Base-by-base conservation (phyloP, 2,113 vertebrate genomes). In the Girardinichthys multiradiatus region DNA sequence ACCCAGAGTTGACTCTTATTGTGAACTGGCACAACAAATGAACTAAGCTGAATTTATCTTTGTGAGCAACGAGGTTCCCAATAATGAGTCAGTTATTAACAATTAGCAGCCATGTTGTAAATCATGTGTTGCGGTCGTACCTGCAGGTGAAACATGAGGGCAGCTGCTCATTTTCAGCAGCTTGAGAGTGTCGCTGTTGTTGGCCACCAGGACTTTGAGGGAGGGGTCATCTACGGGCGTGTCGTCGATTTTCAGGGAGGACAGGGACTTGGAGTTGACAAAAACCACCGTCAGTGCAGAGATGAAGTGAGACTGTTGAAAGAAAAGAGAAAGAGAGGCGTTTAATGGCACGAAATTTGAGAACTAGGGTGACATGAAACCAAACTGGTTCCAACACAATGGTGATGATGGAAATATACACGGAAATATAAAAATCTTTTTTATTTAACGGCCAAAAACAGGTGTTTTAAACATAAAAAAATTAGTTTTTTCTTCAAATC, bases 111-210 rank as follows among this genome's bases (percentile, higher is more conserved):
- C 17, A 21, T 33, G 10, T 7, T 4, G 12, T n/a, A 62, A 4
- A 33, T 21, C 21, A 26, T 62, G 29, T 21, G 21, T 62, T 10
- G 31, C 6, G 26, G 17, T 54, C 9, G 48, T 66, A 93, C 93
- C 92, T 92, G 92, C 92, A 71, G 91, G 93, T 28, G 92, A 94
- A 77, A 94, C 93, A 2, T 94, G 91, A 57, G 93, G 93, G 72
- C 97, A 98, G 70, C 97, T 99, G 94, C 95, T 99, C 97, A 98
- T 99, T 91, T 99, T 98, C 79, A 98, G 91, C 78, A 98, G 92
- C 85, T 95, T 98, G 30, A 98, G 95, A 0, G 97, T 98, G 80
- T 98, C 96, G 0, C 97, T 98, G 92, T 98, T 99, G 86, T 99
- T 99, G 79, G 97, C 97, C 89, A 98, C 97, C 19, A 98, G 92